Base-by-base conservation (phyloP, 2,113 vertebrate genomes). In the Rattus norvegicus region DNA sequence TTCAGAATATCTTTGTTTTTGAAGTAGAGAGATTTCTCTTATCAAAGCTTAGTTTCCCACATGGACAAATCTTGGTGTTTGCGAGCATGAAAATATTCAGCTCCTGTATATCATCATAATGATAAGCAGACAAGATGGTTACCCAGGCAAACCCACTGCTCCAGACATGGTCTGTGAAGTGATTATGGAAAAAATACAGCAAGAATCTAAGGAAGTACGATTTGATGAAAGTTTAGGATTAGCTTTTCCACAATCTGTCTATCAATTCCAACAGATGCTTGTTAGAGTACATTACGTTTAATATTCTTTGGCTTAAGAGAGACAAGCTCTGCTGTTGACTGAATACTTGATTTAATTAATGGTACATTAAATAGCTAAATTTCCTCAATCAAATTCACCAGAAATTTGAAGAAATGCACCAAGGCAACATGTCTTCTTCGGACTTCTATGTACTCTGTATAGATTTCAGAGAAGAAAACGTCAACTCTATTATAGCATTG, bases 391-490 rank as follows among this genome's bases (percentile, higher is more conserved):
- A 70, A 63, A 88, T 92, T 72, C 7, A 65, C 8, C 36, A n/a
- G 72, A 72, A 87, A 95, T 73, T 86, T 89, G 24, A 39, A 61
- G 63, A 7, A 9, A 26, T 1, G 59, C 33, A 73, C 43, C 70
- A 69, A 16, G 67, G 36, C 33, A 72, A 72, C 16, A 36, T 30
- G 20, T 39, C 20, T 73, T 89, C 19, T 95, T 59, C 67, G 43
- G 73, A 47, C 14, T 83, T 79, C 73, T 49, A 59, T 94, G 7
- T 90, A 90, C 9, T 90, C 9, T 36, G 28, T 26, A 79, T 67
- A 33, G 3, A 86, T 88, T 95, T 96, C 93, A 80, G 36, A 69
- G 3, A 59, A 49, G n/a, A 89, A 90, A 96, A 70, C 1, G 30
- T 70, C 69, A 33, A 91, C 73, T 90, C 14, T 61, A 92, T 85